Base-by-base conservation (phyloP, 2,113 vertebrate species). In the Potamarius usumacintae region DNA sequence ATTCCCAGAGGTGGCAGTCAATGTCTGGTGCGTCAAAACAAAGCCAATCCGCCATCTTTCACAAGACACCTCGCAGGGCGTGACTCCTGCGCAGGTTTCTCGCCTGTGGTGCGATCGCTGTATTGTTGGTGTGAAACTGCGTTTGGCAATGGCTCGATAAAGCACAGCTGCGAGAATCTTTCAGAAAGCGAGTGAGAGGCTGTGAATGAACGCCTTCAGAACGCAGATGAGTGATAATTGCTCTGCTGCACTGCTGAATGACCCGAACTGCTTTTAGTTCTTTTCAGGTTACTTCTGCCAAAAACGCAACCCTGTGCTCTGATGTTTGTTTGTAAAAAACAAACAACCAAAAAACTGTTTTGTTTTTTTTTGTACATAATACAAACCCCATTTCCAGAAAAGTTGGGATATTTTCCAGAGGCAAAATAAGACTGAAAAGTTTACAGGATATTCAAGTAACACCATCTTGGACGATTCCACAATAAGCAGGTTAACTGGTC, bases 141-240 rank as follows among this genome's bases (percentile, higher is more conserved):
- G 85, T 87, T 85, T 87, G 62, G 55, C 5, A 18, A 4, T 3
- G 30, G 65, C 82, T 30, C 15, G 81, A 80, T 80, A 80, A 74
- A 83, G 63, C 74, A n/a, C 3, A 85, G 60, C 86, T 80, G 87
- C 58, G 63, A 71, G 77, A 63, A 60, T 50, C 34, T 42, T n/a
- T 86, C 69, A 48, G 67, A 52, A 48, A 20, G 63, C 25, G 9
- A 2, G 48, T 4, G 20, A 25, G 74, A 52, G n/a, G 48, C 74
- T 52, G 48, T 7, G 71, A 42, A 74, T 18, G 74, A 50, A n/a
- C 7, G 42, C 52, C 57, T n/a, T 86, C 58, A 69, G 27, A 87
- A 85, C 69, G 79, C 55, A 83, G 83, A 72, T 17, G 55, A 80
- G 88, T 86, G 90, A 90, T 89, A 88, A 90, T 89, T 85, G 85